Evolutionary conservation across 2,797 vertebrate genomes (phyloP), one percentile per base, ranked within the genome.

Genomic region (Aldrovandia affinis): DNA sequence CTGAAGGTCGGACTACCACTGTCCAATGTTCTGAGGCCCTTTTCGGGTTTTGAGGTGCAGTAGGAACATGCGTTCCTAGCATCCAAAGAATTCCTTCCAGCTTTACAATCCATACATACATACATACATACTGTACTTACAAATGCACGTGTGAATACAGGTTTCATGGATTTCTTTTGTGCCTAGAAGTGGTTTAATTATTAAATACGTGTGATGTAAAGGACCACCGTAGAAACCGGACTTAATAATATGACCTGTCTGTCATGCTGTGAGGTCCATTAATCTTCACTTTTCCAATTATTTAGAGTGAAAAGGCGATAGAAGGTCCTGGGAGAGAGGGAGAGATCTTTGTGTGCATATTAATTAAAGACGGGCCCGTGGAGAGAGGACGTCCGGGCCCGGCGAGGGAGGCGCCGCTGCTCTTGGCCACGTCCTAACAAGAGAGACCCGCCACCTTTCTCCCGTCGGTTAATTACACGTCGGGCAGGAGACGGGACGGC

Each of bases 301-400:
- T 20, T 42, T 2, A 39, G 30, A 33, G 47, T 33, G 55, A 42
- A 36, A 81, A 61, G 22, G 79, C 54, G 25, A 18, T 36, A n/a
- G 75, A 44, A 33, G 57, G 47, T 47, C 14, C 55, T 63, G 81
- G 22, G 14, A 54, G 36, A 47, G 59, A 44, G 36, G n/a, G n/a
- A n/a, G n/a, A n/a, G n/a, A n/a, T 80, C 30, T 55, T 55, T 54
- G 0, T 2, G 33, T 25, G 28, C 36, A 18, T 39, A 59, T 52
- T 44, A 70, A 80, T 80, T 80, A 59, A 80, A 33, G 36, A 28
- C 52, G 0, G 42, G 73, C 22, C 68, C 85, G 44, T 42, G n/a
- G 54, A 61, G 30, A 20, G 78, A 22, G 42, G 73, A 18, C 10
- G 15, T 81, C 52, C 86, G 89, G 90, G 47, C 42, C 59, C 22